Evolutionary conservation across 2,888 invertebrate species (phyloP).

Genomic region (Heliconius charithonia): DNA sequence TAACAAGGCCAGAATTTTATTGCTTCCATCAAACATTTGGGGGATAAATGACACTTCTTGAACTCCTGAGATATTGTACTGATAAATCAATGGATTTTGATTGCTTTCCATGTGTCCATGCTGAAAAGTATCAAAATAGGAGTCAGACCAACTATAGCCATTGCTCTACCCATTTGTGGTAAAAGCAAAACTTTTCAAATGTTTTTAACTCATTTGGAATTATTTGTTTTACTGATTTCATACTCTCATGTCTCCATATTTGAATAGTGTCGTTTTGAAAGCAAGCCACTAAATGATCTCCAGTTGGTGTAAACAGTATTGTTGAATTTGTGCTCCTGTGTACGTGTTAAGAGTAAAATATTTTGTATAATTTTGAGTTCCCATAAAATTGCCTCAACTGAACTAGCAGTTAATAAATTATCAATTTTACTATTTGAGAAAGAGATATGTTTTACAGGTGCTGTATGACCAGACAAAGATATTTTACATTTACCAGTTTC

Average conservation of each 20-base stretch:
- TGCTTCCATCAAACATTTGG: slow-evolving; percentile 85
- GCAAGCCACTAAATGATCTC: slow-evolving; percentile 86
- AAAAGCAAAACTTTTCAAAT: slow-evolving; percentile 85
- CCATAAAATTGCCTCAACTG: slow-evolving; percentile 87
- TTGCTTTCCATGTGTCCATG: slow-evolving; percentile 84
- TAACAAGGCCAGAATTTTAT: slow-evolving; percentile 84
- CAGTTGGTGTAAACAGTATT: slow-evolving; percentile 86
- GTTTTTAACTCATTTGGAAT: slow-evolving; percentile 82
- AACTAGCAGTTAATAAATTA: slow-evolving; percentile 84
- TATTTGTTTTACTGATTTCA: slow-evolving; percentile 86
- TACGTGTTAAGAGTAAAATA: slow-evolving; percentile 75
- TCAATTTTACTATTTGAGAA: slow-evolving; percentile 81
- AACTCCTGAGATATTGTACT: slow-evolving; percentile 76
- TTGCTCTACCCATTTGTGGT: slow-evolving; percentile 86
- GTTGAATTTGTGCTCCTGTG: slow-evolving; percentile 75
- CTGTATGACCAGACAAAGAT: slow-evolving; percentile 83
- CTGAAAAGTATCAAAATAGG: slow-evolving; percentile 83
- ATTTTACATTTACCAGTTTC: slow-evolving; percentile 71
- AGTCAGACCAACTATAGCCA: slow-evolving; percentile 85
- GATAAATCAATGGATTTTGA: slow-evolving; percentile 82
- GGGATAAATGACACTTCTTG: slow-evolving; percentile 85
- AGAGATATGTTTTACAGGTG: slow-evolving; percentile 82
- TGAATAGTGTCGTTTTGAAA: slow-evolving; percentile 89
- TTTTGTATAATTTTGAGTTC: slow-evolving; percentile 82
- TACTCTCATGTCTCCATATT: slow-evolving; percentile 87